Conservation (phyloP, 2,888 invertebrate genomes). For the Zootermopsis nevadensis region DNA sequence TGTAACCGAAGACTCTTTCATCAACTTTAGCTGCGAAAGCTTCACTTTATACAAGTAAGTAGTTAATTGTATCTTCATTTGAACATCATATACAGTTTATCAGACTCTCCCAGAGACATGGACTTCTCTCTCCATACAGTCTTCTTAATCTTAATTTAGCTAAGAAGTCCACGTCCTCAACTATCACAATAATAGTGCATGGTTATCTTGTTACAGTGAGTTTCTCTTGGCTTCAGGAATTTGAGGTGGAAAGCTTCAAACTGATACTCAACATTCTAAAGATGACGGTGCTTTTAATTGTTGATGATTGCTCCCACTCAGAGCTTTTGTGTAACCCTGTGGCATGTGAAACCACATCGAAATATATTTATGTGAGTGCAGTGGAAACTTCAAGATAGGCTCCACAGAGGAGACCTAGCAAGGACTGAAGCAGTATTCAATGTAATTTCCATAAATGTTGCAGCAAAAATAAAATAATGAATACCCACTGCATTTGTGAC, state of each 20-base stretch:
- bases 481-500: constrained; percentile 34
- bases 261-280: constrained; percentile 45
- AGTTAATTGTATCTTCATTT: no score
- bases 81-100: no score
- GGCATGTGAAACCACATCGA: constrained; percentile 34
- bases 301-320: constrained; percentile 30
- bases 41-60: no score
- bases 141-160: not conserved
- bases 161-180: not conserved
- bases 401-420: not conserved
- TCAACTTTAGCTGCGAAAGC: no score
- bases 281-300: constrained; percentile 43
- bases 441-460: constrained; percentile 13
- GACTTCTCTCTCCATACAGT: constrained; percentile 1
- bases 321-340: constrained; percentile 36
- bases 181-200: not conserved
- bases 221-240: constrained; percentile 9
- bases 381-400: not conserved
- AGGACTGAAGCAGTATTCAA: not conserved
- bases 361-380: constrained; percentile 34
- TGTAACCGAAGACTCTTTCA: no score
- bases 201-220: not conserved
- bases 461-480: constrained; percentile 7
- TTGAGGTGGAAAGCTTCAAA: not conserved
- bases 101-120: no score